Evolutionary conservation across 2,113 vertebrate species (phyloP), one percentile per base, ranked within the genome.

Genomic region (Charina bottae): DNA sequence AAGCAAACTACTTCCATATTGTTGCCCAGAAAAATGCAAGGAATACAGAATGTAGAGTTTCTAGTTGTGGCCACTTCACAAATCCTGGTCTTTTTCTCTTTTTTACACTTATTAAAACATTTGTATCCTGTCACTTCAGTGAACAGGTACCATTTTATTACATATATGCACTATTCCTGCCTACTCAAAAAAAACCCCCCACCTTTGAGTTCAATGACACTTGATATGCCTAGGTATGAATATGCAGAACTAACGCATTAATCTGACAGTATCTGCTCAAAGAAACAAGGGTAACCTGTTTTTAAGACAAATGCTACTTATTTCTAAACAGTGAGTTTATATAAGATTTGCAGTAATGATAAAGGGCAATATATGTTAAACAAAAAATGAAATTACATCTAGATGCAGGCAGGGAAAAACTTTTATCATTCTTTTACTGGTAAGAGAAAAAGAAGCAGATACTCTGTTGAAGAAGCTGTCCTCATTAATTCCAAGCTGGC

Each of bases 401-500:
- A 26, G 72, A 64, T 24, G 5, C 2, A 19, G 28, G 21, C 42
- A 62, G 60, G 49, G 33, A 78, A 92, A 83, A 91, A 84, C 56
- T 64, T 64, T 58, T 56, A 54, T 87, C 72, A 62, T 89, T 78
- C 42, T 89, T 78, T 37, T 92, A 37, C 2, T 64, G 6, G 7
- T 87, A n/a, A 90, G 46, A 7, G 11, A 24, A 54, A 21, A 90
- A 24, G 13, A 55, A 86, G 23, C 90, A 92, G 93, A 68, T 64
- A 56, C 24, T 72, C 9, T 1, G 88, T 88, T 83, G 72, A 84
- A 60, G 56, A 89, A 85, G 21, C 68, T 91, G 5, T 88, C 93
- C 85, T 91, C 91, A 83, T 92, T 59, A 95, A 94, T 1, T 68
- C 4, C 88, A 84, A 93, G 21, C 68, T 94, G 59, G 85, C 55